Evolutionary conservation across 2,113 vertebrate genomes (phyloP), one percentile per base, ranked within the genome.

Genomic region (Ibidorhyncha struthersii): DNA sequence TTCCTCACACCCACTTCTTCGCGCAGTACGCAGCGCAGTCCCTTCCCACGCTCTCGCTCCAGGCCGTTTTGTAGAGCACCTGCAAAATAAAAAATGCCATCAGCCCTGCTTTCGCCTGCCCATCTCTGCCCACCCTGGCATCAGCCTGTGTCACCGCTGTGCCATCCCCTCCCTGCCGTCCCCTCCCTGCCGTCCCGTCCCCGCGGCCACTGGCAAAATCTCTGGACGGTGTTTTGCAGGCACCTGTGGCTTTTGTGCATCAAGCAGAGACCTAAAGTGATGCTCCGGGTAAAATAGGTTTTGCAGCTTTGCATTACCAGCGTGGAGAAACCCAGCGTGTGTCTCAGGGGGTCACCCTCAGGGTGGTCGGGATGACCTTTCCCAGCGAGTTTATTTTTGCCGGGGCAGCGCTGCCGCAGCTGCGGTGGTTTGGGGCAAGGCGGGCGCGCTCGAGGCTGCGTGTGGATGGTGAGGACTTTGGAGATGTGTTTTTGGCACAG

Each of bases 51-150:
- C 99, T 99, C 97, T 99, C 99, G 6, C 99, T 99, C 99, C 99
- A 99, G 4, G 99, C 99, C 0, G 99, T 99, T 97, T 99, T 99
- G 98, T 99, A 99, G 91, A 99, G 98, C 63, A 99, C 99, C 99
- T 99, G 97, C 41, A 77, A 49, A 34, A 79, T 2, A 53, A 58
- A 73, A 58, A 15, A 80, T 0, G 14, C 19, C 1, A 7, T 90
- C 65, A 77, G 82, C 59, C 70, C 72, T 45, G 90, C 69, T 59
- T n/a, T 50, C 16, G 0, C 18, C 86, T 47, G 86, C 59, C 41
- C 63, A 8, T 0, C 43, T 36, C 90, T 45, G 63, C 63, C 90
- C 7, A 0, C 58, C 30, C 82, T 19, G 9, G 0, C 70, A 30
- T 63, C 80, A 23, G 6, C 12, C 52, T 6, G 4, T 8, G 52